A percentile compares a stretch with the other conserved stretches of the same genome.
These are phyloP conservation scores for Macrobrachium rosenbergii DNA, from an alignment of 1,140 invertebrate species.

Conservation along the genomic window DNA sequence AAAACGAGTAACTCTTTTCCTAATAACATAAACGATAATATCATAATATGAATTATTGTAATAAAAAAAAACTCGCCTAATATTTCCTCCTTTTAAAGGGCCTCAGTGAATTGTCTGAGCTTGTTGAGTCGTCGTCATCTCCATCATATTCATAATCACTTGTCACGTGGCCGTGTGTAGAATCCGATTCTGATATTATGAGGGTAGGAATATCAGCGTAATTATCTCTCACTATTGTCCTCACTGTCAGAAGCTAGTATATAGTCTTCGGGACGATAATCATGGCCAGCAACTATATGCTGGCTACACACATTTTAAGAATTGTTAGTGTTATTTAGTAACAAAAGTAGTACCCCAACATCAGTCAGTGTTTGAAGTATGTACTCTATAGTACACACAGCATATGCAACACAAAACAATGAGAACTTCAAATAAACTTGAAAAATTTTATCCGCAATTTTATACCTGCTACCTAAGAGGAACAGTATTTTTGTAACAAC, in stretches of 20 bases:
- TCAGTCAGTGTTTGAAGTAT: too few species aligned
- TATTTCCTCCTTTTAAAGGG: constrained; percentile 17
- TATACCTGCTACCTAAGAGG: too few species aligned
- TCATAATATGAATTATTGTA: constrained; percentile 1
- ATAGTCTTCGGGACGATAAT: too few species aligned
- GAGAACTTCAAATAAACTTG: too few species aligned
- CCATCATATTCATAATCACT: constrained; percentile 6
- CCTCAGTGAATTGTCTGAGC: background rate
- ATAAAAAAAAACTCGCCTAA: background rate
- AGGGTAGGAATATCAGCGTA: background rate
- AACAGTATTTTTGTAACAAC: too few species aligned
- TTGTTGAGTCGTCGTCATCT: background rate
- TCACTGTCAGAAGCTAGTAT: background rate
- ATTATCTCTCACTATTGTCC: constrained; percentile 19
- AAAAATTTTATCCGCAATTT: too few species aligned
- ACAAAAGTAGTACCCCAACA: too few species aligned
- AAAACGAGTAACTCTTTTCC: background rate
- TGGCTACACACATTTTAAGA: too few species aligned
- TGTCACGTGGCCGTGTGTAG: constrained; percentile 2
- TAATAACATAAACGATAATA: background rate
- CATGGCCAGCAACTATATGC: too few species aligned
- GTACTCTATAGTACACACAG: too few species aligned
- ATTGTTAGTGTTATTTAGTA: too few species aligned
- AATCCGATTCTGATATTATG: background rate
- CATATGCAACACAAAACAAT: too few species aligned